These are phyloP conservation scores for Brienomyrus brachyistius DNA, from an alignment of 2,113 vertebrate species.

Conservation along the genomic window DNA sequence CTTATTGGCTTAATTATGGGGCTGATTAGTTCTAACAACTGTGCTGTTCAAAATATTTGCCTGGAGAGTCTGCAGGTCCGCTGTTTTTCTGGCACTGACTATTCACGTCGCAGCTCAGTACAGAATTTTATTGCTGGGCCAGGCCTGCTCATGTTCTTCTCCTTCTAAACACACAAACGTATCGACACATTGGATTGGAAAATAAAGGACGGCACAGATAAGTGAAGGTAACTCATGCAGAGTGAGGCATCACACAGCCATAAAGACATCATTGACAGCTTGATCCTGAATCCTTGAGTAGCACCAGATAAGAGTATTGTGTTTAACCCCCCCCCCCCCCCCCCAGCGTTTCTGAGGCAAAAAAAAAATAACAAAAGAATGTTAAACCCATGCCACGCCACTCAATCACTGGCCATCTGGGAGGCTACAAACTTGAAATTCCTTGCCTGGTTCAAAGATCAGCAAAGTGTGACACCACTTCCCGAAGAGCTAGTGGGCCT, in stretches of 20 bases:
- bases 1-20: background rate
- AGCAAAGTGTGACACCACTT: conserved; percentile 31
- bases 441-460: conserved; percentile 33
- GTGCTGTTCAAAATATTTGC: background rate
- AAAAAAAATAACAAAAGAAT: background rate
- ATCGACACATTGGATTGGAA: conserved; percentile 29
- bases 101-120: conserved; percentile 25
- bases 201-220: conserved; percentile 25
- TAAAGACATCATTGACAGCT: conserved; percentile 46
- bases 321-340: conserved; percentile 46
- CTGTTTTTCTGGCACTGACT: conserved; percentile 1
- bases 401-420: conserved; percentile 4
- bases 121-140: conserved; percentile 38
- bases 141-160: background rate
- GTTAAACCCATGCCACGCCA: background rate
- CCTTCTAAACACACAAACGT: conserved; percentile 30
- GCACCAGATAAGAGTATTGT: conserved; percentile 70
- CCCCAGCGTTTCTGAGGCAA: conserved; percentile 1
- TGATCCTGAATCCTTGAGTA: conserved; percentile 62
- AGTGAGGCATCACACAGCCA: conserved; percentile 44
- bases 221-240: conserved; percentile 35
- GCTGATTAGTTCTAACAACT: background rate
- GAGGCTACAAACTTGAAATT: conserved; percentile 8
- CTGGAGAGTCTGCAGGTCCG: conserved; percentile 6
- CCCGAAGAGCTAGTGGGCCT: conserved; percentile 27